Evolutionary conservation across 2,113 vertebrate species (phyloP).

Genomic region (Rostratula benghalensis): DNA sequence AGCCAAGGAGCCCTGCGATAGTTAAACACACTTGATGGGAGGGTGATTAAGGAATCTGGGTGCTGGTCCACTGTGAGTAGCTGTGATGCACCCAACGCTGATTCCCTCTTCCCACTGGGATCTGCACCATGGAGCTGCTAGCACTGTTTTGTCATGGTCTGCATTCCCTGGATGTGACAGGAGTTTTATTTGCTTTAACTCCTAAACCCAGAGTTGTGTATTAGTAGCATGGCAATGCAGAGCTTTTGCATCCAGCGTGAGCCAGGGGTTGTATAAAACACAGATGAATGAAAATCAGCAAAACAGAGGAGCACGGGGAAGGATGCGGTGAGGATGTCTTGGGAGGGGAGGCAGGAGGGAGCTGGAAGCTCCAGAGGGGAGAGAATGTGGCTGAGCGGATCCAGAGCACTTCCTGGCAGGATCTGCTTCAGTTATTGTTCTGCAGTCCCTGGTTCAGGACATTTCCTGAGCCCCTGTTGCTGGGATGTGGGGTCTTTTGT

Average conservation of each 20-base stretch:
- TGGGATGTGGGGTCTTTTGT: background rate
- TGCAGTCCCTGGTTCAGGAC: background rate
- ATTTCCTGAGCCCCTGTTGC: background rate
- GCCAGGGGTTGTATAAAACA: constrained; percentile 24
- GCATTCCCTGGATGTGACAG: background rate
- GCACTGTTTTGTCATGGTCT: background rate
- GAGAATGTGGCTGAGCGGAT: background rate
- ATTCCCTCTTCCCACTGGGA: background rate
- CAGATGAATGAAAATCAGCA: constrained; percentile 36
- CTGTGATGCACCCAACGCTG: background rate
- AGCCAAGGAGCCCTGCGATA: background rate
- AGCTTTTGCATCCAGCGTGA: background rate
- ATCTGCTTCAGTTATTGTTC: background rate
- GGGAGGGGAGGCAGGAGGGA: background rate
- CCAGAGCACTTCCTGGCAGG: background rate
- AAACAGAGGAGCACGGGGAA: background rate
- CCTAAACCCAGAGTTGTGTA: background rate
- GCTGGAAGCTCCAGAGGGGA: background rate
- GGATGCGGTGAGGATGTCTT: background rate
- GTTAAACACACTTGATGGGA: background rate
- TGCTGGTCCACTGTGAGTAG: background rate
- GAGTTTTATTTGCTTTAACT: background rate
- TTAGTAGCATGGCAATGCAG: background rate
- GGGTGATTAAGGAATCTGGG: background rate
- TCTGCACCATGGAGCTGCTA: background rate